Evolutionary conservation across 2,113 vertebrate genomes (phyloP).

Genomic region (Choloepus hoffmanni): DNA sequence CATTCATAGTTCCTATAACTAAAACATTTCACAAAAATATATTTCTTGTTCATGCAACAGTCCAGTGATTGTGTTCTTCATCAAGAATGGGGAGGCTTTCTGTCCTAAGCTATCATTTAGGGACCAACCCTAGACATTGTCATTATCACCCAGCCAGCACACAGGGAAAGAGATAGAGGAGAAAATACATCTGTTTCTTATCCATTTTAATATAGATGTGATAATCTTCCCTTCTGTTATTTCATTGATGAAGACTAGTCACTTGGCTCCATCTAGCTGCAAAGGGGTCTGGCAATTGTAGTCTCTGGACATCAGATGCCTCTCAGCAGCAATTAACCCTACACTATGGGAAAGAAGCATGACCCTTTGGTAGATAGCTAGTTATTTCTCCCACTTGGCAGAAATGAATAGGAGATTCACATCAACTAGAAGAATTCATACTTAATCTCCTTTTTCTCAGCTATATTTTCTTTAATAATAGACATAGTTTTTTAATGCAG

Average conservation of each 20-base stretch:
- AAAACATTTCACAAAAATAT: not conserved
- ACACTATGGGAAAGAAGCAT: not conserved
- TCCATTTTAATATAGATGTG: not conserved
- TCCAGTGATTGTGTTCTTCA: not conserved
- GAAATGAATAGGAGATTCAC: not conserved
- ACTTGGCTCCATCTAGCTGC: not conserved
- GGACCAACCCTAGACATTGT: not conserved
- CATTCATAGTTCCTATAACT: not conserved
- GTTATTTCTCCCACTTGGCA: not conserved
- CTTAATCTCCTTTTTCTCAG: not conserved
- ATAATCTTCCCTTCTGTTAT: not conserved
- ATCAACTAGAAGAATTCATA: not conserved
- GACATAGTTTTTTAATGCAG: not conserved
- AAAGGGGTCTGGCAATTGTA: not conserved
- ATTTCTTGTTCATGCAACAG: not conserved
- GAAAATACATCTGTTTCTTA: not conserved
- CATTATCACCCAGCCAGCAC: not conserved
- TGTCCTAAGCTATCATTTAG: not conserved
- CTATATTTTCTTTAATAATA: not conserved
- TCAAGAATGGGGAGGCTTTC: not conserved
- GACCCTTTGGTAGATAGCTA: not conserved
- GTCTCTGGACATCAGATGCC: not conserved
- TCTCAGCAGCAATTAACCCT: not conserved
- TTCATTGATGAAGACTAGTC: not conserved
- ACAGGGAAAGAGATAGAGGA: not conserved